Evolutionary conservation across 2,888 invertebrate genomes (phyloP), one percentile per base, ranked within the genome.

Genomic region (Serripes groenlandicus): DNA sequence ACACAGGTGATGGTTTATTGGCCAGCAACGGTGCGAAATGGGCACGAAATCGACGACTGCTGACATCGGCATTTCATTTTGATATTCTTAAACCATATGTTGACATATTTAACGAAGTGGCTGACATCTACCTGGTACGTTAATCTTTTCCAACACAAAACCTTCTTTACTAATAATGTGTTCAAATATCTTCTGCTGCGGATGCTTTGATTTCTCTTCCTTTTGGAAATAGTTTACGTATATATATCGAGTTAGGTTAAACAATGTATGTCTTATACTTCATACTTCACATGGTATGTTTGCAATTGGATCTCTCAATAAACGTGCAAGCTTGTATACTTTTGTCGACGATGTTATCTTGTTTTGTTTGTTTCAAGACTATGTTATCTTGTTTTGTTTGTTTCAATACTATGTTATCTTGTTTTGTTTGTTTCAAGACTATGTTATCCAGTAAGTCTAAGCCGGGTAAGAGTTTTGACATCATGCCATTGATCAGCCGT

Each of bases 41-140:
- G 88, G 88, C 86, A 35, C 64, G 88, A 34, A 88, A 88, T 54
- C 62, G 88, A 52, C 83, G 85, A 15, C 71, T 88, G 68, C 30
- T 88, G 70, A 88, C 88, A 23, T 86, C 88, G 2, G 88, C 88
- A 0, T 88, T 88, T 35, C 88, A 88, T 60, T 76, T 83, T n/a
- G 88, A 85, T 49, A 85, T 85, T 18, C 58, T 88, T 15, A 81
- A 81, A 26, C 79, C 85, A 30, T 88, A 88, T 58, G 85, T 86
- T 1, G 78, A 76, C 34, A 75, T 81, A 26, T 84, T 83, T 64
- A 78, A 75, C 32, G 34, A 74, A 5, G 83, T 78, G 9, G 78
- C 78, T 3, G 71, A 75, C 54, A 75, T 78, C 18, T 80, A 86
- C 37, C n/a, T 85, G 68, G 88, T 85, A 70, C 58, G 73, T 68